These are phyloP conservation scores for Hirtodrosophila cameraria DNA, from an alignment of 2,888 invertebrate genomes.

Conservation along the genomic window DNA sequence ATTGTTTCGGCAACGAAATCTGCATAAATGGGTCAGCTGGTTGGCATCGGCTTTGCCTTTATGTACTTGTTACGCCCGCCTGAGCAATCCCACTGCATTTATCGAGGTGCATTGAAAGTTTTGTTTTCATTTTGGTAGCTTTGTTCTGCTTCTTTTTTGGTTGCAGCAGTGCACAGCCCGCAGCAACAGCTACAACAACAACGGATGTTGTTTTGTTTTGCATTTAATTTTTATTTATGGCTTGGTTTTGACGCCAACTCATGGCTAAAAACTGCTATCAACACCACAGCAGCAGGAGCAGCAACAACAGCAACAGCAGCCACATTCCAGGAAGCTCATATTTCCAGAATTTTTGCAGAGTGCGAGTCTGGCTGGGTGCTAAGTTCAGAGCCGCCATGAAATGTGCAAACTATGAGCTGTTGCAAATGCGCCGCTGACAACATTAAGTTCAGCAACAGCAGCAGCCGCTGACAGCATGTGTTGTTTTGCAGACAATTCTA, in stretches of 20 bases:
- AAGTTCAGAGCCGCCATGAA: slow-evolving; percentile 62
- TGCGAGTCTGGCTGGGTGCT: slow-evolving; percentile 50
- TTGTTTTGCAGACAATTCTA: slow-evolving; percentile 19
- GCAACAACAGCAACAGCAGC: slow-evolving; percentile 6
- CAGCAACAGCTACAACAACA: slow-evolving; percentile 12
- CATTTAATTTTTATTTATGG: slow-evolving; percentile 57
- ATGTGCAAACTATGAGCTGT: slow-evolving; percentile 50
- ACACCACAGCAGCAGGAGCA: slow-evolving; percentile 29
- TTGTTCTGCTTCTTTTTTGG: neutral
- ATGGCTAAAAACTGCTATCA: slow-evolving; percentile 47
- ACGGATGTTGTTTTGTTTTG: slow-evolving; percentile 31
- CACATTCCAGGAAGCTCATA: slow-evolving; percentile 67
- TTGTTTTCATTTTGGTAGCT: slow-evolving; percentile 1
- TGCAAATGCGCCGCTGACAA: slow-evolving; percentile 66
- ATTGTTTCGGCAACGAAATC: slow-evolving; percentile 72
- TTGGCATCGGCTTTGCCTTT: slow-evolving; percentile 56
- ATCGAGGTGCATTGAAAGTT: slow-evolving; percentile 50
- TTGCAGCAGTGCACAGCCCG: slow-evolving; percentile 10
- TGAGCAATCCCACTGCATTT: slow-evolving; percentile 28
- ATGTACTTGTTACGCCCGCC: slow-evolving; percentile 68
- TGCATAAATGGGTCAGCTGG: slow-evolving; percentile 76
- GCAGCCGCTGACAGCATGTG: slow-evolving; percentile 45
- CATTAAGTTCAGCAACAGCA: slow-evolving; percentile 38
- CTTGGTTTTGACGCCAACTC: slow-evolving; percentile 58
- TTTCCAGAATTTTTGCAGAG: slow-evolving; percentile 66